A percentile compares a stretch with the other conserved stretches of the same genome.
These are phyloP conservation scores for Mus spretus DNA, from an alignment of 2,797 vertebrate genomes.

Conservation along the genomic window DNA sequence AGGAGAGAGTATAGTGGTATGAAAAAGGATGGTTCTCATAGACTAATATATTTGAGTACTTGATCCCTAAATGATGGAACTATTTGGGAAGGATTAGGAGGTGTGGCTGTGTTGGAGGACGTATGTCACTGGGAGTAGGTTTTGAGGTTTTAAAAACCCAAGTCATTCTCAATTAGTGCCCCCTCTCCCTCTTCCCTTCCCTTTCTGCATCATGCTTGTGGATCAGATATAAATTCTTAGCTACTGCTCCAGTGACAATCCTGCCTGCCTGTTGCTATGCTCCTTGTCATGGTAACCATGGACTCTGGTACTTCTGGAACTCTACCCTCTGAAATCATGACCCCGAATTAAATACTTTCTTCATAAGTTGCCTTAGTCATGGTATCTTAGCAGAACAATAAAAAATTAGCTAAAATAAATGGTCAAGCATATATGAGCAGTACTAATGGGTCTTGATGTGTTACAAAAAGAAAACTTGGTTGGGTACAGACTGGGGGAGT, in stretches of 20 bases:
- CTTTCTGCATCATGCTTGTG: background rate
- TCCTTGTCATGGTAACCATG: background rate
- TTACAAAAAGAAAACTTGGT: background rate
- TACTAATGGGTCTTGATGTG: background rate
- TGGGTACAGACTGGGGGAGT: background rate
- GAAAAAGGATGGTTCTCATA: background rate
- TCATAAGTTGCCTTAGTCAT: background rate
- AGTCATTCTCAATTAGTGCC: background rate
- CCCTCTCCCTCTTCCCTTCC: background rate
- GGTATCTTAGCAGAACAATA: background rate
- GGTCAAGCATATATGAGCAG: background rate
- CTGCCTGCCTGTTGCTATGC: background rate
- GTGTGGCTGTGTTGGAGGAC: background rate
- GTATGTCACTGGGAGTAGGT: background rate
- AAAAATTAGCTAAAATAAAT: background rate
- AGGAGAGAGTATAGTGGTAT: background rate
- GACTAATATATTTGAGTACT: background rate
- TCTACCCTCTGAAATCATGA: background rate
- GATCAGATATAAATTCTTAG: background rate
- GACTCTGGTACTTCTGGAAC: background rate
- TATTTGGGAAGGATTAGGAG: background rate
- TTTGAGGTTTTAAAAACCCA: background rate
- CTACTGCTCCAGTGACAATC: background rate
- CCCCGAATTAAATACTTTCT: background rate
- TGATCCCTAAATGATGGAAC: background rate